Conservation (phyloP, 2,888 invertebrate genomes). For the Mythimna pallens region DNA sequence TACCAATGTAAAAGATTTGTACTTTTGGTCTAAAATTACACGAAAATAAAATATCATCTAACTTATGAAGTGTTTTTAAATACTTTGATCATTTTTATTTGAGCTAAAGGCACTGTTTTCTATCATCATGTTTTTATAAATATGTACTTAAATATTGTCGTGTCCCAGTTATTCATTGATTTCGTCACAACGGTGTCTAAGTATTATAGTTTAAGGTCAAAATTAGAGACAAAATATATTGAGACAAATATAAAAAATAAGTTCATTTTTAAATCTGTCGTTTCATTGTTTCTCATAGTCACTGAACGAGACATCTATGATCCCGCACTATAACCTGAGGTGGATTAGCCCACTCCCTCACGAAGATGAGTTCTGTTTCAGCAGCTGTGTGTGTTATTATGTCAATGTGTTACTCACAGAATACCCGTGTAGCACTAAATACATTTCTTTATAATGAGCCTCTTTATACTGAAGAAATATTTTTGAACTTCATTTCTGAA, state of each 20-base stretch:
- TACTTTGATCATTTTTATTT: conserved; percentile 24
- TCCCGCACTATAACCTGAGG: too few relatives aligned
- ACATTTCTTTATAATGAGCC: too few relatives aligned
- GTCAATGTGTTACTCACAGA: too few relatives aligned
- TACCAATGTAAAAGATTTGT: neutral
- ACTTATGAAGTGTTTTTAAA: conserved; percentile 22
- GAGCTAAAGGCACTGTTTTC: conserved; percentile 16
- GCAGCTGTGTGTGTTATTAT: too few relatives aligned
- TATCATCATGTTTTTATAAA: conserved; percentile 29
- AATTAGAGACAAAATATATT: conserved; percentile 47
- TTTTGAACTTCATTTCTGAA: too few relatives aligned
- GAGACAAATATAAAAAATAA: conserved; percentile 35
- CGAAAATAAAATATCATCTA: conserved; percentile 9
- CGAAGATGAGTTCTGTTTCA: too few relatives aligned
- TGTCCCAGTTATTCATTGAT: conserved; percentile 58
- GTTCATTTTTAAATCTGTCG: conserved; percentile 31
- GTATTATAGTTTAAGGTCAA: conserved; percentile 73
- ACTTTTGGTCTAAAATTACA: conserved; percentile 29
- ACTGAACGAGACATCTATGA: neutral
- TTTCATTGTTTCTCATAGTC: conserved; percentile 28
- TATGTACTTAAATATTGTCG: conserved; percentile 66
- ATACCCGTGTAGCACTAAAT: too few relatives aligned
- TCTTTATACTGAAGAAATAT: too few relatives aligned
- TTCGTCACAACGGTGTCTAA: conserved; percentile 69
- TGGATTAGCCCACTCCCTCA: too few relatives aligned